Percentiles rank a stretch among this genome's conserved stretches.
phyloP scores from a whole-genome alignment of 2,797 vertebrate genomes.

The Sparidentex hasta region DNA sequence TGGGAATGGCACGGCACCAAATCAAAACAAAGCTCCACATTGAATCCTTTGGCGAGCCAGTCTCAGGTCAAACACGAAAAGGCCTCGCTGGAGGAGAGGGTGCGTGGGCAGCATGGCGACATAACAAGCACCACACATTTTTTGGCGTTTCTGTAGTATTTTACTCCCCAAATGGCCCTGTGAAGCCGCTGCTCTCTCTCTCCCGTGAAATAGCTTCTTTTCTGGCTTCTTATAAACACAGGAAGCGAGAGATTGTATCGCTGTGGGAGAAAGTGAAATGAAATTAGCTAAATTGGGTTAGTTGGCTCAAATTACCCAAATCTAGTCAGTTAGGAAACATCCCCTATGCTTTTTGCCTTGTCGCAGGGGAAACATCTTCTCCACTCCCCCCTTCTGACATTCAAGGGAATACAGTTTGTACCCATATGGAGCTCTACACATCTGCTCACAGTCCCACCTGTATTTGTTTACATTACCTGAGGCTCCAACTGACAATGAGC shows the following conservation, averaged over 20 bases:
- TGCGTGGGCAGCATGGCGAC: slow-evolving; percentile 64
- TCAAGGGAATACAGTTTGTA: not conserved
- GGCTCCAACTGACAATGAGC: slow-evolving; percentile 52
- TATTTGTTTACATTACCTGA: slow-evolving; percentile 62
- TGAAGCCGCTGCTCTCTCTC: slow-evolving; percentile 11
- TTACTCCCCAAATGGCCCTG: slow-evolving; percentile 44
- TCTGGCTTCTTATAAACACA: slow-evolving; percentile 74
- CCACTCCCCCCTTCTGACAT: not conserved
- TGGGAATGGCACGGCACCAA: slow-evolving; percentile 79
- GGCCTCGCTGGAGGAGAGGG: slow-evolving; percentile 64
- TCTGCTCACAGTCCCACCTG: slow-evolving; percentile 46
- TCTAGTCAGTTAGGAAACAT: slow-evolving; percentile 67
- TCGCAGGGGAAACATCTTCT: slow-evolving; percentile 2
- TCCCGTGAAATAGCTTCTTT: slow-evolving; percentile 43
- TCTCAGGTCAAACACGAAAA: slow-evolving; percentile 79
- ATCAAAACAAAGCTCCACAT: slow-evolving; percentile 80
- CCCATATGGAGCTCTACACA: slow-evolving; percentile 4
- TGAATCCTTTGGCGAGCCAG: slow-evolving; percentile 73
- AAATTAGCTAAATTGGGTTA: slow-evolving; percentile 83
- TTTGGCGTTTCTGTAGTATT: slow-evolving; percentile 74
- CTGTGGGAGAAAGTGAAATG: slow-evolving; percentile 82
- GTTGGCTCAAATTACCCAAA: slow-evolving; percentile 72
- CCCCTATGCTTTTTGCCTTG: slow-evolving; percentile 26
- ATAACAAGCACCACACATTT: slow-evolving; percentile 65
- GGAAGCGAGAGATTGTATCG: slow-evolving; percentile 78